Evolutionary conservation across 2,888 invertebrate species (phyloP), one percentile per base, ranked within the genome.

Genomic region (Lampropteryx suffumata): DNA sequence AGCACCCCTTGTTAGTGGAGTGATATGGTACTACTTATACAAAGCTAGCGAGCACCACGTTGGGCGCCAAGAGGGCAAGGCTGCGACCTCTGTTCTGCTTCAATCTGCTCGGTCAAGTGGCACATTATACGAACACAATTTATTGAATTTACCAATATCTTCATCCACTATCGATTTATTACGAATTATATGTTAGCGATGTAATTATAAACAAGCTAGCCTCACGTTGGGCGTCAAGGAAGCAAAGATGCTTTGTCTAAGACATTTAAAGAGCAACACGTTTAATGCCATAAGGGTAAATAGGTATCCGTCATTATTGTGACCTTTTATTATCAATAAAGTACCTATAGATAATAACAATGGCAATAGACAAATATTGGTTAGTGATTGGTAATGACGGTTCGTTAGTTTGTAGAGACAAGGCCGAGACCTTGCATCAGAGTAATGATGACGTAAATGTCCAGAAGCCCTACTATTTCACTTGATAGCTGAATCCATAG

Each of bases 51-150:
- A 36, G 63, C 51, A 62, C 71, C 69, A 60, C 63, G 69, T 57
- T 69, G 71, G 71, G 70, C 68, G 77, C 75, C 75, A 75, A 70
- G 64, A 67, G 73, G 70, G 64, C 77, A 75, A 79, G 82, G 80
- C 71, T 74, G 57, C 55, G 76, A 74, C 76, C 79, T 76, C 68
- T 63, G 47, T 14, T 21, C 41, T 54, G 44, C 47, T 26, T 44
- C 49, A 39, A 60, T 47, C 47, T 45, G 49, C 48, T 47, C 57
- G 51, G 40, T 57, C 61, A 63, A 65, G 57, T 59, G 47, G 42
- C 59, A 59, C 59, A 61, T 48, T 58, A 59, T 57, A 58, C 49
- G 41, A 57, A 61, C 56, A 55, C 44, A 51, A 55, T 60, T 54
- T 56, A 56, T 51, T 58, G n/a, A n/a, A n/a, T 50, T 57, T 3